Conservation (phyloP, 2,113 vertebrate species). For the Prinia subflava region DNA sequence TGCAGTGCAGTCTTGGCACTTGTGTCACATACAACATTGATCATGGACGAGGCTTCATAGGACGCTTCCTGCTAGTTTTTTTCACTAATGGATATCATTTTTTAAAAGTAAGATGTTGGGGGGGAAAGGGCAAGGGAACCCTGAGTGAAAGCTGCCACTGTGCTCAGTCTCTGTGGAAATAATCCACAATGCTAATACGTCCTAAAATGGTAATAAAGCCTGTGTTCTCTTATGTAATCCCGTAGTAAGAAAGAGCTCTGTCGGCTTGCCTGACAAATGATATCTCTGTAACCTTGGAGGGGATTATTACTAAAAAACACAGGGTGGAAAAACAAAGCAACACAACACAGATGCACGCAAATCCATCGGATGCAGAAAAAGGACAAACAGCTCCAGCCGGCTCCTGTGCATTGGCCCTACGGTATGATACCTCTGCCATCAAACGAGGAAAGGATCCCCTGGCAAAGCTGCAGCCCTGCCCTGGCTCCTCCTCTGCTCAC, state of each 20-base stretch:
- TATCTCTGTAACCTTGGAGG: slow-evolving; percentile 64
- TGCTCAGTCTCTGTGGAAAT: slow-evolving; percentile 48
- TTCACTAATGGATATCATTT: not conserved
- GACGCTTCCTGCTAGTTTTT: not conserved
- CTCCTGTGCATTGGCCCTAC: not conserved
- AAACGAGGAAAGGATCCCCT: not conserved
- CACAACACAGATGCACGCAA: not conserved
- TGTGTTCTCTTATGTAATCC: slow-evolving; percentile 68
- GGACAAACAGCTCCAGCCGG: not conserved
- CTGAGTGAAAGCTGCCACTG: not conserved
- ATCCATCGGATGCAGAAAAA: not conserved
- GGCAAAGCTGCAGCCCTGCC: not conserved
- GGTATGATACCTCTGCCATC: not conserved
- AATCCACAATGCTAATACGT: slow-evolving; percentile 62
- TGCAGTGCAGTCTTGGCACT: not conserved
- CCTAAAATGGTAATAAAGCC: slow-evolving; percentile 65
- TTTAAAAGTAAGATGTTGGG: not conserved
- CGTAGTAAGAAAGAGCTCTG: slow-evolving; percentile 58
- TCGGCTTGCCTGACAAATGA: slow-evolving; percentile 58
- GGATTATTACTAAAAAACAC: slow-evolving; percentile 59
- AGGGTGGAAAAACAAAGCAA: not conserved
- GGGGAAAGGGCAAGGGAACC: not conserved
- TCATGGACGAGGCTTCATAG: not conserved
- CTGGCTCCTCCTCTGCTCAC: not conserved
- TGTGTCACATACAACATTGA: not conserved